Percentiles rank a stretch among this genome's conserved stretches.
phyloP scores from a whole-genome alignment of 2,888 invertebrate genomes.

The Agrotis exclamationis region DNA sequence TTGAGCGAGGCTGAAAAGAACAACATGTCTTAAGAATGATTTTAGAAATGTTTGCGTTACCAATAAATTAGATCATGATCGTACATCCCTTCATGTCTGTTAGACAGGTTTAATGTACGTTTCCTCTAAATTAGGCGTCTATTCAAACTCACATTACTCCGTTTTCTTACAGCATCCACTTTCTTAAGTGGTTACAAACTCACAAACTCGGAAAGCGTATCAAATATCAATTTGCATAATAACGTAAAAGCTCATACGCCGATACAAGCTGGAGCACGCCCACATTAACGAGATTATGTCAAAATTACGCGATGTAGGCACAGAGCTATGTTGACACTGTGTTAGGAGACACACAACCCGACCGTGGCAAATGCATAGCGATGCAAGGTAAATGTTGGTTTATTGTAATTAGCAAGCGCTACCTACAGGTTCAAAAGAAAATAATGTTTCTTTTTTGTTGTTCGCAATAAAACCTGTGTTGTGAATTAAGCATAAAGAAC shows the following conservation, averaged over 20 bases:
- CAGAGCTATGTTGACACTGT: conserved; percentile 72
- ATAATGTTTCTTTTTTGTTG: conserved; percentile 30
- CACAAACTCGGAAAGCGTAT: conserved; percentile 79
- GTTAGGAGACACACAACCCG: conserved; percentile 48
- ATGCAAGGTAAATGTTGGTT: conserved; percentile 35
- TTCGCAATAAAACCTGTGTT: conserved; percentile 23
- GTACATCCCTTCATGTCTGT: neutral
- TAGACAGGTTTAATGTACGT: conserved; percentile 6
- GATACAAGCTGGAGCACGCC: conserved; percentile 79
- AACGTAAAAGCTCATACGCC: conserved; percentile 82
- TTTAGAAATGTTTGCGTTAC: neutral
- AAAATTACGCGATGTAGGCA: conserved; percentile 84
- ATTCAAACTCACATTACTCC: conserved; percentile 66
- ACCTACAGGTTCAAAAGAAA: conserved; percentile 6
- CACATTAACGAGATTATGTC: conserved; percentile 84
- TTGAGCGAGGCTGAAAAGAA: too few species aligned
- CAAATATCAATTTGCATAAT: conserved; percentile 87
- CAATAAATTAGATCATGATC: neutral
- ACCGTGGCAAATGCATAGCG: conserved; percentile 35
- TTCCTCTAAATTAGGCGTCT: conserved; percentile 61
- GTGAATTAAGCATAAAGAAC: conserved; percentile 45
- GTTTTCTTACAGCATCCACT: conserved; percentile 67
- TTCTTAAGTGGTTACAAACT: conserved; percentile 72
- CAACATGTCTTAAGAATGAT: too few species aligned
- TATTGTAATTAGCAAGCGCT: conserved; percentile 37